These are phyloP conservation scores for Corythornis madagascariensis DNA, from an alignment of 2,113 vertebrate species.

Conservation along the genomic window DNA sequence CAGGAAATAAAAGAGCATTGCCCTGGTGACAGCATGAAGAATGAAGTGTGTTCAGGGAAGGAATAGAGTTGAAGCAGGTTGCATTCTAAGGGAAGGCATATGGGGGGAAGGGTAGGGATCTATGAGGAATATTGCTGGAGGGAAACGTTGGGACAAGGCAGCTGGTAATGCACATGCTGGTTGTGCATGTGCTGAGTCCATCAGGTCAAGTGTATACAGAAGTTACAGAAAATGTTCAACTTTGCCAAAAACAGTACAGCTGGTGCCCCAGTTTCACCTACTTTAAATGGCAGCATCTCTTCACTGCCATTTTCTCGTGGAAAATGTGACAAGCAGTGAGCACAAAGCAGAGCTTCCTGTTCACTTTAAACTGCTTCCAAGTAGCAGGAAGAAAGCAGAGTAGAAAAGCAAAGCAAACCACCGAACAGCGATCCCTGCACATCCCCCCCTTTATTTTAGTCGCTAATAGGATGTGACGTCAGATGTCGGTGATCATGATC, in stretches of 20 bases:
- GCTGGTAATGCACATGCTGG: not conserved
- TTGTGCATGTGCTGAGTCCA: not conserved
- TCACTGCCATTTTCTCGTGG: not conserved
- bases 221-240: conserved; percentile 4
- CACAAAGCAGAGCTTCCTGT: not conserved
- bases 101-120: not conserved
- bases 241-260: not conserved
- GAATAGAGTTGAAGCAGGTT: not conserved
- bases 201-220: not conserved
- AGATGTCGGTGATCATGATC: not conserved
- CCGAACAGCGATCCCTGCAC: not conserved
- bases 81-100: conserved; percentile 3
- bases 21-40: not conserved
- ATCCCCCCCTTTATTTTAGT: not conserved
- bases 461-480: not conserved
- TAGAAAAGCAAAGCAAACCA: not conserved
- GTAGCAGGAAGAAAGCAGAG: not conserved
- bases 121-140: not conserved
- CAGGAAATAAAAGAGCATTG: not conserved
- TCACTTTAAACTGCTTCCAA: not conserved
- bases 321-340: not conserved
- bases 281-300: conserved; percentile 47
- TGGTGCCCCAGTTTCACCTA: not conserved
- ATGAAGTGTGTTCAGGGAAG: not conserved
- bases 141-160: not conserved